These are phyloP conservation scores for Hozukius guyotensis DNA, from an alignment of 2,797 vertebrate species.

Conservation along the genomic window DNA sequence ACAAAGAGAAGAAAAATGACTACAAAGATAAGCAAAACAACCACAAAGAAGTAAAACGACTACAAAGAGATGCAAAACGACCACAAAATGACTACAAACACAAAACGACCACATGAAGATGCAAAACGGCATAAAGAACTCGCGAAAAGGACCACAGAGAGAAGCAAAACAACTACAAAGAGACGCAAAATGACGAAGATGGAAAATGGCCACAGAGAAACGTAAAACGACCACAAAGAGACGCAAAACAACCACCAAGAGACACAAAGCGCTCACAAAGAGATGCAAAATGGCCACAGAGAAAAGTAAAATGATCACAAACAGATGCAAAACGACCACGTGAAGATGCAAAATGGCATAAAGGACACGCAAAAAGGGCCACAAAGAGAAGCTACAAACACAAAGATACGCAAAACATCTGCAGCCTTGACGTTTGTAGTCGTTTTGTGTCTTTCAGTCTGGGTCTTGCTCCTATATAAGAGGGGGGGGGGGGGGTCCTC, in stretches of 20 bases:
- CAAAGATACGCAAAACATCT: background rate
- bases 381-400: background rate
- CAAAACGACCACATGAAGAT: background rate
- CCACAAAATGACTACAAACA: too few species aligned
- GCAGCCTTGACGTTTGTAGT: background rate
- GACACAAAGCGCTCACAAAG: background rate
- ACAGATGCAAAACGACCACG: accelerated
- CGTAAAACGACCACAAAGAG: background rate
- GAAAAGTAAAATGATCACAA: background rate
- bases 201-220: background rate
- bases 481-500: too few species aligned
- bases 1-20: too few species aligned
- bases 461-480: background rate
- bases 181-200: too few species aligned
- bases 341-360: background rate
- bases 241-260: background rate
- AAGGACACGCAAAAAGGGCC: background rate
- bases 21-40: background rate
- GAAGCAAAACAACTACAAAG: too few species aligned
- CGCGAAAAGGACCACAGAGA: accelerated
- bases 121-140: too few species aligned
- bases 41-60: background rate
- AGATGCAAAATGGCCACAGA: background rate
- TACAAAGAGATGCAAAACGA: too few species aligned
- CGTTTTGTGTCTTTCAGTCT: background rate